phyloP scores from a whole-genome alignment of 2,797 vertebrate species.

The Sparus aurata region DNA sequence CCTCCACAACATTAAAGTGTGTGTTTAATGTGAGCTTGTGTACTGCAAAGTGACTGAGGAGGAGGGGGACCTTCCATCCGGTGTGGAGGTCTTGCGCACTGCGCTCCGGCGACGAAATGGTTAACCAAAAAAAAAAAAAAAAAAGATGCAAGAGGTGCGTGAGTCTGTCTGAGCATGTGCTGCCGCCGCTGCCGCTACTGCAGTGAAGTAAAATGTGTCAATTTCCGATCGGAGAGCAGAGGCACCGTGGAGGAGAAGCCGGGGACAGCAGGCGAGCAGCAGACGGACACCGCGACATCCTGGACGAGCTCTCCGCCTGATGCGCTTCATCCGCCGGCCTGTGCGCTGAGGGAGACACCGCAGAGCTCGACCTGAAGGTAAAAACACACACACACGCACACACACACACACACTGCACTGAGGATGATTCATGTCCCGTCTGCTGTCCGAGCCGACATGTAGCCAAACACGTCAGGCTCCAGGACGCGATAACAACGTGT shows the following conservation, averaged over 20 bases:
- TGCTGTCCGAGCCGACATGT: constrained; percentile 21
- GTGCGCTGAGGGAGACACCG: constrained; percentile 50
- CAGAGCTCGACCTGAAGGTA: constrained; percentile 64
- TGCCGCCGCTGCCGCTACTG: constrained; percentile 71
- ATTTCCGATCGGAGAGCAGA: constrained; percentile 73
- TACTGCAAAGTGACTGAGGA: neutral
- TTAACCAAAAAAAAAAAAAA: constrained; percentile 61
- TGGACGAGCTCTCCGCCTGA: constrained; percentile 25
- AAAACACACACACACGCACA: neutral
- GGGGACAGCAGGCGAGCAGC: constrained; percentile 20
- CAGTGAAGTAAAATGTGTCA: constrained; percentile 85
- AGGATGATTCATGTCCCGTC: constrained; percentile 48
- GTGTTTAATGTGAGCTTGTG: neutral
- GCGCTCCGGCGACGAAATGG: constrained; percentile 54
- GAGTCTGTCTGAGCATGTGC: constrained; percentile 82
- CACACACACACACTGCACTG: neutral
- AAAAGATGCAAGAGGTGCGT: constrained; percentile 55
- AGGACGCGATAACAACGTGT: neutral
- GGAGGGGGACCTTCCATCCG: neutral
- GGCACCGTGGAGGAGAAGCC: constrained; percentile 54
- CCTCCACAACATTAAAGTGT: neutral
- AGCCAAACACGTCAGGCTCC: constrained; percentile 26
- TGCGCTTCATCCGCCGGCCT: constrained; percentile 39
- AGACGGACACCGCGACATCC: constrained; percentile 37
- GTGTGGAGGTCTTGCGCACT: neutral